Evolutionary conservation across 1,140 invertebrate genomes (phyloP), one percentile per base, ranked within the genome.

Genomic region (Chelonus insularis): DNA sequence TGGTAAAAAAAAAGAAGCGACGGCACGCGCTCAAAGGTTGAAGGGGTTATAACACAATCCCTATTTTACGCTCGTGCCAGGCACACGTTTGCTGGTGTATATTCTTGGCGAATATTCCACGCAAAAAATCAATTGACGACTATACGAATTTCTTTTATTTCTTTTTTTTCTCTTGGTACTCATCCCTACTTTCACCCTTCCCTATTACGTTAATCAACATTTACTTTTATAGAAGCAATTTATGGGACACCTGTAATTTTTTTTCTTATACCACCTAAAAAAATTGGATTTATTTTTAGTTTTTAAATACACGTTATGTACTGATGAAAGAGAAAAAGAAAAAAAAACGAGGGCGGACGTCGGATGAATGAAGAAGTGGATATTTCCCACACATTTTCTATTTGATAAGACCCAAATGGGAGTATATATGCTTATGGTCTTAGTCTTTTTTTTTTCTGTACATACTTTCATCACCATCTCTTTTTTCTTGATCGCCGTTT

Each of bases 321-420:
- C n/a, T n/a, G n/a, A 48, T 1, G 14, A 20, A 48, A 12, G 5
- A 25, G 47, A n/a, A 21, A 25, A 52, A 34, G 18, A 18, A 52
- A 47, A 57, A 29, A 47, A 21, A 47, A 14, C 5, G 12, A 23
- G 3, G 57, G 45, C 23, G 20, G 8, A 25, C 32, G 36, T 11
- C 57, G 48, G 12, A 64, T 62, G 57, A 69, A 63, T 52, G 47
- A 51, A 39, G 52, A 39, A 41, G 36, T 32, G 52, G 52, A 45
- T 45, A 57, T 25, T 57, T 57, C 55, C 55, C 55, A 57, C 55
- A 57, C 41, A 23, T 16, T 21, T 29, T 50, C 21, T 57, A 16
- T 57, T 57, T 57, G 55, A 57, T 57, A 57, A 57, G 55, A 20
- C 43, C 52, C 55, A 57, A 57, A 57, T 45, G 55, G 34, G 36